Evolutionary conservation across 1,140 invertebrate species (phyloP), one percentile per base, ranked within the genome.

Genomic region (Lordiphosa collinella): DNA sequence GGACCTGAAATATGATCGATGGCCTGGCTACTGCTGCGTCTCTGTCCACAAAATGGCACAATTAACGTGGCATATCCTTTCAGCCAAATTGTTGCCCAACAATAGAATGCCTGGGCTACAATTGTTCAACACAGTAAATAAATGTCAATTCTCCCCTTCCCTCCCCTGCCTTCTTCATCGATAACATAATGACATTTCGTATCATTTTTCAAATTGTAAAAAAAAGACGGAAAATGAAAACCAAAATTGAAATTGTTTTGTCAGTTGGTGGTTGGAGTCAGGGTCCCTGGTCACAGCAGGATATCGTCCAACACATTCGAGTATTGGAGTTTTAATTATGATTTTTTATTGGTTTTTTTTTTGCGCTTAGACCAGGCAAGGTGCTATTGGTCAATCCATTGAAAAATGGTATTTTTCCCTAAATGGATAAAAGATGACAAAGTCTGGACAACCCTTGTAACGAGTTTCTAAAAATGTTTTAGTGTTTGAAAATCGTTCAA

Each of bases 31-130:
- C 76, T 71, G 71, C 71, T 52, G 41, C 38, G 78, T 70, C 78
- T 76, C 79, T 82, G 78, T 84, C 74, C 80, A 73, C 79, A 84
- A 85, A 84, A 84, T 85, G 73, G 71, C 71, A 86, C 67, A 85
- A 86, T 85, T 86, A 80, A 86, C 75, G 82, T 86, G 75, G 80
- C 71, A 72, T 79, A 80, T 86, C 71, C 80, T 86, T 86, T 86
- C 75, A 75, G 60, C 63, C 67, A 69, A 86, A 80, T 72, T 86
- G 68, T 75, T 51, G 52, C 67, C 56, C 62, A 69, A 69, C 69
- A 64, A 64, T 63, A 61, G 69, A 48, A 49, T 63, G 52, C 46
- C 71, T 46, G 64, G 76, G 38, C 65, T 74, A 63, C 80, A 75
- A 80, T 80, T 76, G 80, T 72, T 62, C 63, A 82, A 82, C 82